Evolutionary conservation across 2,797 vertebrate genomes (phyloP).

Genomic region (Vultur gryphus): DNA sequence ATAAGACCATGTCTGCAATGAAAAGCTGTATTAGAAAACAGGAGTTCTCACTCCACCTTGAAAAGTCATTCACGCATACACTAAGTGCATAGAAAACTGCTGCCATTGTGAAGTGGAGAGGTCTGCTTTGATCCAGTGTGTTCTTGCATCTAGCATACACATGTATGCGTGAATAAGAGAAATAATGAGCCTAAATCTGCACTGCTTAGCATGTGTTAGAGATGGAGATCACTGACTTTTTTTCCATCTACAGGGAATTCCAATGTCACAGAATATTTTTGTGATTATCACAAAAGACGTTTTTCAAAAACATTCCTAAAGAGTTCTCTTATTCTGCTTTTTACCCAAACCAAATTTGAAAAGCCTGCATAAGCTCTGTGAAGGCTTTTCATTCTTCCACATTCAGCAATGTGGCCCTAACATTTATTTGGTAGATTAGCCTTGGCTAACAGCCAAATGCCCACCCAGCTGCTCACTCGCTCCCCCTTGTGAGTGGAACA

Average conservation of each 20-base stretch:
- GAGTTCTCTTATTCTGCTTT: neutral
- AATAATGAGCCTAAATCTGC: neutral
- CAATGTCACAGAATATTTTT: neutral
- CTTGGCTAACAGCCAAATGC: neutral
- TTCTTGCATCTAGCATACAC: neutral
- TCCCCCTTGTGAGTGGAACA: rapidly evolving
- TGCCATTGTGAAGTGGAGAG: neutral
- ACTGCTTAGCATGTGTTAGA: neutral
- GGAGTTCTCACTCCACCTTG: neutral
- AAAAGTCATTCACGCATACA: neutral
- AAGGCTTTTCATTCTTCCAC: neutral
- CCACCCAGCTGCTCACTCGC: neutral
- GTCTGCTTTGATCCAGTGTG: neutral
- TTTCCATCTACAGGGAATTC: neutral
- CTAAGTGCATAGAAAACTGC: rapidly evolving
- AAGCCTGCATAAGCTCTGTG: neutral
- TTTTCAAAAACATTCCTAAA: neutral
- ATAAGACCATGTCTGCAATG: neutral
- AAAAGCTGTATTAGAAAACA: neutral
- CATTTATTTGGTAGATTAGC: neutral
- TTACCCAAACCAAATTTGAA: neutral
- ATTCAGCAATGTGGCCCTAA: rapidly evolving
- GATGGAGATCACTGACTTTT: neutral
- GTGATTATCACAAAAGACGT: neutral
- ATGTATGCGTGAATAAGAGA: neutral